Evolutionary conservation across 2,113 vertebrate genomes (phyloP).

Genomic region (Callocephalon fimbriatum): DNA sequence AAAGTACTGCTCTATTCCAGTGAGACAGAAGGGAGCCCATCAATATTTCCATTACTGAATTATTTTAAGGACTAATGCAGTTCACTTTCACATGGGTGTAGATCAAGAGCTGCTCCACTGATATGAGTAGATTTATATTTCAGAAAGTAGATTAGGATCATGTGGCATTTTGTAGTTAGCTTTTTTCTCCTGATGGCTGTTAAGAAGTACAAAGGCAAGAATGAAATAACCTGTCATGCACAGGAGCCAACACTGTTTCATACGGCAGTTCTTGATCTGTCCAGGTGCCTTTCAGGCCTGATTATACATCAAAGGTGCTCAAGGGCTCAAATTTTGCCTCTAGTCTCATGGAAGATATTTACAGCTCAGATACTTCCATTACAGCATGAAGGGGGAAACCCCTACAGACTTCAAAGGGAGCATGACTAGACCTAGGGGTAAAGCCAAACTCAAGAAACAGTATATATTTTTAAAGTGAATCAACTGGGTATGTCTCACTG

Average conservation of each 20-base stretch:
- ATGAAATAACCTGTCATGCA: background rate
- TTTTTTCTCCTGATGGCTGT: background rate
- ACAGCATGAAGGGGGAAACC: background rate
- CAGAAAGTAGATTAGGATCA: background rate
- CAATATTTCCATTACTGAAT: constrained; percentile 35
- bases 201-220: constrained; percentile 27
- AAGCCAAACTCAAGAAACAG: background rate
- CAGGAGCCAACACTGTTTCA: background rate
- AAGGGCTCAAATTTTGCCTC: background rate
- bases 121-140: background rate
- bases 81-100: background rate
- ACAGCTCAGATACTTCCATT: background rate
- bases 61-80: background rate
- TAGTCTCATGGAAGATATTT: background rate
- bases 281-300: background rate
- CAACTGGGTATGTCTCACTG: background rate
- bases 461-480: background rate
- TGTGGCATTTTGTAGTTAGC: background rate
- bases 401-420: background rate
- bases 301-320: background rate
- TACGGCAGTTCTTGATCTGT: background rate
- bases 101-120: background rate
- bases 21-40: constrained; percentile 3
- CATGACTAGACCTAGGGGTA: background rate
- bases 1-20: constrained; percentile 10